phyloP scores from a whole-genome alignment of 2,888 invertebrate species.

The Polyploca ridens region DNA sequence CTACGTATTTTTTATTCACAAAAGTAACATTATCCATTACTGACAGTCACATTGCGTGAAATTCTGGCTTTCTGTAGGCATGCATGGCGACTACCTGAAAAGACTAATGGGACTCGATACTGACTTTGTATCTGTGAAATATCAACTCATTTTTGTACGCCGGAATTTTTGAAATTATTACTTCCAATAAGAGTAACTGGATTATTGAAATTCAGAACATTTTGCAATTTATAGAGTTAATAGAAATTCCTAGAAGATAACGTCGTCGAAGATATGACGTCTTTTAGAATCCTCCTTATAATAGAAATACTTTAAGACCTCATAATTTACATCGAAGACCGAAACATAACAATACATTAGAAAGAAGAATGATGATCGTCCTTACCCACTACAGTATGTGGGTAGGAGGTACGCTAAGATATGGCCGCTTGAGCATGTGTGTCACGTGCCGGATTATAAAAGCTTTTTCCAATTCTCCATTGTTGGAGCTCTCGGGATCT shows the following conservation, averaged over 20 bases:
- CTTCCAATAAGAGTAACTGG: not conserved
- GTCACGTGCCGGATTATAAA: conserved; percentile 84
- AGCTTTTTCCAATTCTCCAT: conserved; percentile 85
- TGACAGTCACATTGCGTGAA: conserved; percentile 37
- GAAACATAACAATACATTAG: conserved; percentile 51
- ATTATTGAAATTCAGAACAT: not conserved
- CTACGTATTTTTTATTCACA: conserved; percentile 32
- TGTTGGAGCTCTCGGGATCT: conserved; percentile 74
- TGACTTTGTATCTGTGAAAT: conserved; percentile 31
- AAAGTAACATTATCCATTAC: conserved; percentile 46
- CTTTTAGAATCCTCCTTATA: not conserved
- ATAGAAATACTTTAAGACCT: conserved; percentile 19
- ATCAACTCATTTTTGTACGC: conserved; percentile 10
- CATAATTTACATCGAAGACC: conserved; percentile 37
- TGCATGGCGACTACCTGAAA: conserved; percentile 37
- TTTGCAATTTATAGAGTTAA: not conserved
- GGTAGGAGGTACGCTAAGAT: conserved; percentile 53
- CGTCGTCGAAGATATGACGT: not conserved
- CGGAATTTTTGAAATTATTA: not conserved
- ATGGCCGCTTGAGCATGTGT: conserved; percentile 74
- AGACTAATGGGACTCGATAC: conserved; percentile 46
- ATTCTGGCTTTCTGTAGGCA: conserved; percentile 36
- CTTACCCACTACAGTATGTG: conserved; percentile 24
- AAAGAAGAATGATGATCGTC: conserved; percentile 53
- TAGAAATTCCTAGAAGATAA: no score